phyloP scores from a whole-genome alignment of 2,113 vertebrate species.

The Lepidiolamprologus cunningtoni region DNA sequence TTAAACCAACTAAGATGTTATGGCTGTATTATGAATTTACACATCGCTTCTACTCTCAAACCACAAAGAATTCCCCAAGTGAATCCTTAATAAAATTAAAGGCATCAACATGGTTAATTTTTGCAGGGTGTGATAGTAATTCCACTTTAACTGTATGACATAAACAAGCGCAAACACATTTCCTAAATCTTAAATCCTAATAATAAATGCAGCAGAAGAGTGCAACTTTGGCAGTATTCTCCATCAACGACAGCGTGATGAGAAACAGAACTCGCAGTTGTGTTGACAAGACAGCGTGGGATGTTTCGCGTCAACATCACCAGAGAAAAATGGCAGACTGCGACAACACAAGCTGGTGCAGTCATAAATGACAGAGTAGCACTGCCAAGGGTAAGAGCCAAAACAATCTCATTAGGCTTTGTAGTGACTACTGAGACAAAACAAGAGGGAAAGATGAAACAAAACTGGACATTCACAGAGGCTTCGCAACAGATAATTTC shows the following conservation, averaged over 20 bases:
- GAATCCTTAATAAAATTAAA: neutral
- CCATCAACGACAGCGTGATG: neutral
- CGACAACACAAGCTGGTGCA: conserved; percentile 18
- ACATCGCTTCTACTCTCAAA: neutral
- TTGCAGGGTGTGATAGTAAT: neutral
- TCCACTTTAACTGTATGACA: neutral
- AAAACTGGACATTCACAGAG: neutral
- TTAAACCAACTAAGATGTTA: neutral
- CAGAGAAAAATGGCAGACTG: conserved; percentile 19
- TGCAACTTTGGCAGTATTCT: neutral
- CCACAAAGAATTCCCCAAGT: neutral
- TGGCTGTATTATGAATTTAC: neutral
- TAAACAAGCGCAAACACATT: neutral
- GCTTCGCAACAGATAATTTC: neutral
- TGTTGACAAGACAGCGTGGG: conserved; percentile 4
- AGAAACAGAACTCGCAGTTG: neutral
- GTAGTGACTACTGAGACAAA: neutral
- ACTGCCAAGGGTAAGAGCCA: neutral
- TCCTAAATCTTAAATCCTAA: neutral
- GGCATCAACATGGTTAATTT: neutral
- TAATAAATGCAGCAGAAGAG: neutral
- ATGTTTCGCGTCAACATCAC: conserved; percentile 11
- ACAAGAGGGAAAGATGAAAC: neutral
- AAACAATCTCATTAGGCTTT: neutral
- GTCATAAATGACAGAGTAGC: conserved; percentile 19